Percentiles rank a stretch among this genome's conserved stretches.
Conservation (phyloP, 2,888 invertebrate genomes). For the Pyrrhia umbra region DNA sequence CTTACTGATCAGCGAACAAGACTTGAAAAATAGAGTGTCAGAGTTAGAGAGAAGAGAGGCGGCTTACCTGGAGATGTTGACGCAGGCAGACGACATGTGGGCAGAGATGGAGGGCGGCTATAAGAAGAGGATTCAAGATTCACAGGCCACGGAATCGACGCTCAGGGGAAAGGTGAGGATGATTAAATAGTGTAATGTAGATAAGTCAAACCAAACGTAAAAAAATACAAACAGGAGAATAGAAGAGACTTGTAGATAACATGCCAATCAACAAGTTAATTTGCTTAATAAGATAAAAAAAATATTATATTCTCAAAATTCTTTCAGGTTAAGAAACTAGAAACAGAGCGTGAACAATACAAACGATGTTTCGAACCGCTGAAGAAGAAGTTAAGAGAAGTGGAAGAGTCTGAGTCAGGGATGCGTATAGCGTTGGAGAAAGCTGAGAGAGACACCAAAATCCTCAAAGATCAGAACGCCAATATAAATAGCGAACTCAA, state of each 20-base stretch:
- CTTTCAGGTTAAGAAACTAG: slow-evolving; percentile 78
- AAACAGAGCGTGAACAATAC: slow-evolving; percentile 85
- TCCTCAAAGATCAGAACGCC: slow-evolving; percentile 84
- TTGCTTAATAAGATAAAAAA: too few species aligned
- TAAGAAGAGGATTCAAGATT: slow-evolving; percentile 90
- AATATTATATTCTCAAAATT: too few species aligned
- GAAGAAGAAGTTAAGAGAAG: slow-evolving; percentile 89
- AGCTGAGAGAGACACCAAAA: slow-evolving; percentile 89
- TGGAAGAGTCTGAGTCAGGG: slow-evolving; percentile 90
- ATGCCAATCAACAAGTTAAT: neutral
- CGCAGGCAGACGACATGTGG: slow-evolving; percentile 93
- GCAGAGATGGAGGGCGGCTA: slow-evolving; percentile 92
- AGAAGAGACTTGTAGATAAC: too few species aligned
- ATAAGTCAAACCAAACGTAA: too few species aligned
- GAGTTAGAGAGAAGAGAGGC: slow-evolving; percentile 92
- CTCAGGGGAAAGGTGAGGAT: slow-evolving; percentile 88
- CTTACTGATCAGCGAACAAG: slow-evolving; percentile 89
- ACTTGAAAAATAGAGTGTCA: slow-evolving; percentile 90
- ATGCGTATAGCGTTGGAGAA: slow-evolving; percentile 89
- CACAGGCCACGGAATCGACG: slow-evolving; percentile 82
- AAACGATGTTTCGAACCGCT: slow-evolving; percentile 87
- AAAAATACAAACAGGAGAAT: too few species aligned
- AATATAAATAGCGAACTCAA: slow-evolving; percentile 84
- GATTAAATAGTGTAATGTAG: neutral
- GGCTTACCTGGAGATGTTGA: slow-evolving; percentile 92